These are phyloP conservation scores for Australoheros scitulus DNA, from an alignment of 2,113 vertebrate genomes.

Conservation along the genomic window DNA sequence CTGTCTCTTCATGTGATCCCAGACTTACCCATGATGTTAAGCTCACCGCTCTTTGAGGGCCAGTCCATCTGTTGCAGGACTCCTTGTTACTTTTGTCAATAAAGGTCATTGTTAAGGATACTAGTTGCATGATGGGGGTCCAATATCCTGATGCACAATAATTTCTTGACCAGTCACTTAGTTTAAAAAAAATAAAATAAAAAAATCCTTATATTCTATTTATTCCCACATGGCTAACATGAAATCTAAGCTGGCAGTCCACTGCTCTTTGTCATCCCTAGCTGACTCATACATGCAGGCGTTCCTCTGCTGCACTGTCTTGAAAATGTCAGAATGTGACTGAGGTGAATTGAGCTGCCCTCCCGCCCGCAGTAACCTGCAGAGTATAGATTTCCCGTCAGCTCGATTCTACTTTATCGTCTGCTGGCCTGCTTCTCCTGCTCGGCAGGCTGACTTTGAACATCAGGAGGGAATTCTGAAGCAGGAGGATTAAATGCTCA, in stretches of 20 bases:
- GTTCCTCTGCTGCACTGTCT: neutral
- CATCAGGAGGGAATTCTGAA: constrained; percentile 4
- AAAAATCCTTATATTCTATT: neutral
- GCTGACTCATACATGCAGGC: constrained; percentile 37
- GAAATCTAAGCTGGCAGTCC: neutral
- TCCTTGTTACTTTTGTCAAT: neutral
- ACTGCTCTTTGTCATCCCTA: constrained; percentile 17
- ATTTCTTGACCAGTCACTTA: neutral
- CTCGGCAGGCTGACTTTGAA: neutral
- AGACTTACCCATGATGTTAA: neutral
- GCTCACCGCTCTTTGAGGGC: neutral
- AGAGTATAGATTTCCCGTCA: constrained; percentile 61
- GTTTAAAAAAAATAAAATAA: neutral
- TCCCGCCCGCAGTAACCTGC: constrained; percentile 30
- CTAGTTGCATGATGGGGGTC: neutral
- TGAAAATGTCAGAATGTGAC: constrained; percentile 56
- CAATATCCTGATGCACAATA: neutral
- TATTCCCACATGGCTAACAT: neutral
- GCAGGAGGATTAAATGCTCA: neutral
- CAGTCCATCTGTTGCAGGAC: neutral
- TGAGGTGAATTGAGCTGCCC: constrained; percentile 27
- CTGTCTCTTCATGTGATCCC: neutral
- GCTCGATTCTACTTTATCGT: constrained; percentile 32
- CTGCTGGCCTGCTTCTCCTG: constrained; percentile 8
- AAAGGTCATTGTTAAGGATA: neutral